A percentile compares a stretch with the other conserved stretches of the same genome.
Conservation (phyloP, 2,113 vertebrate species). For the Cyanoderma ruficeps region DNA sequence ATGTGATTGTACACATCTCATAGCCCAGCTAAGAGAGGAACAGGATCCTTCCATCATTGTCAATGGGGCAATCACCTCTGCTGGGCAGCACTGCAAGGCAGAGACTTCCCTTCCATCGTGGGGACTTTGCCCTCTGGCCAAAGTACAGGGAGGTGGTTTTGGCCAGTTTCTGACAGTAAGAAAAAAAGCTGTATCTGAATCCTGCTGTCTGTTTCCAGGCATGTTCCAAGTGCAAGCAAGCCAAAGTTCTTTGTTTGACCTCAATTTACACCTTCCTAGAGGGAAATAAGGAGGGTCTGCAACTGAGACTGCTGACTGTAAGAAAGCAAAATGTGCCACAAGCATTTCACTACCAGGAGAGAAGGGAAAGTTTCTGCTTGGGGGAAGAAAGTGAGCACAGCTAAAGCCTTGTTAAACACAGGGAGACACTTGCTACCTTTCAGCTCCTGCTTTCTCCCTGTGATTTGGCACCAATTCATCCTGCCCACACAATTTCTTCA, state of each 20-base stretch:
- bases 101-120: background rate
- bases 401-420: background rate
- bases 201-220: background rate
- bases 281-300: slow-evolving; percentile 2
- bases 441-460: slow-evolving; percentile 18
- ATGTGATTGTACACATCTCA: background rate
- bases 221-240: background rate
- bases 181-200: background rate
- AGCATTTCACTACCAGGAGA: background rate
- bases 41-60: background rate
- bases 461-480: slow-evolving; percentile 6
- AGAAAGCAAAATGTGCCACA: background rate
- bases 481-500: slow-evolving; percentile 17
- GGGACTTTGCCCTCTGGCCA: background rate
- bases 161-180: background rate
- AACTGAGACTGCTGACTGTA: background rate
- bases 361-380: background rate
- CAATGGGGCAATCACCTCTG: background rate
- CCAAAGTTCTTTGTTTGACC: background rate
- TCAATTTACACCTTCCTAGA: background rate
- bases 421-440: background rate
- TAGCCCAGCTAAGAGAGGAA: background rate
- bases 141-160: background rate
- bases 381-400: background rate
- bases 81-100: background rate